These are phyloP conservation scores for Pedionomus torquatus DNA, from an alignment of 2,113 vertebrate species.

Conservation along the genomic window DNA sequence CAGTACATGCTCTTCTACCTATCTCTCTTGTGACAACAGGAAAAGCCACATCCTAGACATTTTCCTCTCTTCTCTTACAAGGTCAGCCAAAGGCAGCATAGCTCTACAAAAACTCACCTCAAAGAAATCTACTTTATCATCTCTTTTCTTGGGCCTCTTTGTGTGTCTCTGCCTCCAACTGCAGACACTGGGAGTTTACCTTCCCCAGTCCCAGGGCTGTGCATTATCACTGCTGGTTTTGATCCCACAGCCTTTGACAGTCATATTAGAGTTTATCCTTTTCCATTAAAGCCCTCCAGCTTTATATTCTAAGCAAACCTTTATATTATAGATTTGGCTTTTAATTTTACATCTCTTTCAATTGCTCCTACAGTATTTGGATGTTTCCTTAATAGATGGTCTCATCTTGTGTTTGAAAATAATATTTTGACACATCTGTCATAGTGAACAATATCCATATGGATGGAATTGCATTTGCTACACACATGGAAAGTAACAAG, in stretches of 20 bases:
- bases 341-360: not conserved
- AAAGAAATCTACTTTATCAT: not conserved
- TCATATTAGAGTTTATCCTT: fast-evolving
- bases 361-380: not conserved
- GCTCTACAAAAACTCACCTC: not conserved
- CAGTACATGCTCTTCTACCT: fast-evolving
- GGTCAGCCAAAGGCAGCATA: not conserved
- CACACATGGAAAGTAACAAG: not conserved
- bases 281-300: not conserved
- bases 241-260: fast-evolving
- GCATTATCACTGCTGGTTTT: not conserved
- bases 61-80: not conserved
- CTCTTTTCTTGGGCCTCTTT: not conserved
- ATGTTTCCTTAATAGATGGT: not conserved
- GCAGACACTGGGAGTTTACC: not conserved
- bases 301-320: not conserved
- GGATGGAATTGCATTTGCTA: not conserved
- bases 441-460: not conserved
- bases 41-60: not conserved
- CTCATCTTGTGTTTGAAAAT: not conserved
- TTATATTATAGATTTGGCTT: not conserved
- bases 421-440: not conserved
- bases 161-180: not conserved
- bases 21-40: fast-evolving
- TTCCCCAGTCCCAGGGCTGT: not conserved